Conservation (phyloP, 2,113 vertebrate species). For the Hypomesus transpacificus region DNA sequence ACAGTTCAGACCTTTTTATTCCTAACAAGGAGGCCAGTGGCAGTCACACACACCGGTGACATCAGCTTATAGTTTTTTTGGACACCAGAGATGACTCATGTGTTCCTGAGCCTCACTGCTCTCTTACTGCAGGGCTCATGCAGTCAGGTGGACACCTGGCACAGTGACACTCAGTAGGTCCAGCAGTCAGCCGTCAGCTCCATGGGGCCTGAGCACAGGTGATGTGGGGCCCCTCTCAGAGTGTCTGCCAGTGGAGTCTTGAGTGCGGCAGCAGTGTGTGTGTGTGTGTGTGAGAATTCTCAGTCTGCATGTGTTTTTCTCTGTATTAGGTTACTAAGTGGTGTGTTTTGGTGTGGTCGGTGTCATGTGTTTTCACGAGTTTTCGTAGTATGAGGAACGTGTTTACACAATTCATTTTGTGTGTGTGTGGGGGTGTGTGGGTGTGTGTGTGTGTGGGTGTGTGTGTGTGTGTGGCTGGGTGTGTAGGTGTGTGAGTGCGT, state of each 20-base stretch:
- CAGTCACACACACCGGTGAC: not conserved
- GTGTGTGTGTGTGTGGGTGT: too few species aligned
- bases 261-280: not conserved
- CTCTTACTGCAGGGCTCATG: slow-evolving; percentile 12
- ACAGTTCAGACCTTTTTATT: not conserved
- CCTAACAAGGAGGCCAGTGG: too few species aligned
- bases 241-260: slow-evolving; percentile 3
- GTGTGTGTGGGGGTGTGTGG: too few species aligned
- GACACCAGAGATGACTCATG: slow-evolving; percentile 32
- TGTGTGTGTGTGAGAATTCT: not conserved
- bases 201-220: slow-evolving; percentile 16
- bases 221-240: slow-evolving; percentile 11
- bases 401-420: too few species aligned
- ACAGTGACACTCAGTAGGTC: slow-evolving; percentile 8
- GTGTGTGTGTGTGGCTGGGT: too few species aligned
- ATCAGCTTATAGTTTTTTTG: not conserved
- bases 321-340: not conserved
- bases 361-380: not conserved
- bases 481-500: too few species aligned
- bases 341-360: not conserved
- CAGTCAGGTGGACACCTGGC: slow-evolving; percentile 30
- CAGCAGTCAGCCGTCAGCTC: slow-evolving; percentile 7
- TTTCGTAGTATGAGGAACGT: not conserved
- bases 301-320: not conserved
- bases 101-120: slow-evolving; percentile 17